Percentiles rank a stretch among this genome's conserved stretches.
Conservation (phyloP, 2,888 invertebrate genomes). For the Acanthosepion lycidas region DNA sequence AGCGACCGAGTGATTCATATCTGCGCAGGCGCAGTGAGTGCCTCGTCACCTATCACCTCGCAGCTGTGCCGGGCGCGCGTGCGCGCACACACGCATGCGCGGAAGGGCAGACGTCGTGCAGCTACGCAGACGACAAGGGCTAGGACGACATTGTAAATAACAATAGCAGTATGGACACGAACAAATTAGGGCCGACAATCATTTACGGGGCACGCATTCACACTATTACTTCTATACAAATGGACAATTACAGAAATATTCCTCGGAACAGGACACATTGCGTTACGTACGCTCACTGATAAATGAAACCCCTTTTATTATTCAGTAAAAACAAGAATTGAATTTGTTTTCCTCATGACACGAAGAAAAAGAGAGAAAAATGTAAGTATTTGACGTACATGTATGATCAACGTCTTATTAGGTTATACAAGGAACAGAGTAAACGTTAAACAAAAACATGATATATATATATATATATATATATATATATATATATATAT, state of each 20-base stretch:
- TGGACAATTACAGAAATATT: background rate
- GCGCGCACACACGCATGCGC: background rate
- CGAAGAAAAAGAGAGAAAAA: too few species aligned
- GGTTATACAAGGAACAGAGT: too few species aligned
- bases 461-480: too few species aligned
- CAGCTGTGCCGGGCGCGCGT: background rate
- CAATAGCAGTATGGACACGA: background rate
- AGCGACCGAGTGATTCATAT: background rate
- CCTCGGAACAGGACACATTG: too few species aligned
- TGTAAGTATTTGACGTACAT: too few species aligned
- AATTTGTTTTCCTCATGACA: too few species aligned
- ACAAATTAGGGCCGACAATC: conserved; percentile 33
- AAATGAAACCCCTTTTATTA: too few species aligned
- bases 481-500: too few species aligned
- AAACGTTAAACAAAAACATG: too few species aligned
- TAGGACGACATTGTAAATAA: background rate
- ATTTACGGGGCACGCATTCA: background rate
- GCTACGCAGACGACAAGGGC: background rate
- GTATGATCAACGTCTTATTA: too few species aligned
- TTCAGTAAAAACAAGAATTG: too few species aligned
- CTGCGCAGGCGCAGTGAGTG: background rate
- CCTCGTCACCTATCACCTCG: background rate
- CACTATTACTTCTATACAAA: background rate
- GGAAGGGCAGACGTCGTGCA: background rate
- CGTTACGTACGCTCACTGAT: too few species aligned